Evolutionary conservation across 2,113 vertebrate species (phyloP).

Genomic region (Oreochromis niloticus): DNA sequence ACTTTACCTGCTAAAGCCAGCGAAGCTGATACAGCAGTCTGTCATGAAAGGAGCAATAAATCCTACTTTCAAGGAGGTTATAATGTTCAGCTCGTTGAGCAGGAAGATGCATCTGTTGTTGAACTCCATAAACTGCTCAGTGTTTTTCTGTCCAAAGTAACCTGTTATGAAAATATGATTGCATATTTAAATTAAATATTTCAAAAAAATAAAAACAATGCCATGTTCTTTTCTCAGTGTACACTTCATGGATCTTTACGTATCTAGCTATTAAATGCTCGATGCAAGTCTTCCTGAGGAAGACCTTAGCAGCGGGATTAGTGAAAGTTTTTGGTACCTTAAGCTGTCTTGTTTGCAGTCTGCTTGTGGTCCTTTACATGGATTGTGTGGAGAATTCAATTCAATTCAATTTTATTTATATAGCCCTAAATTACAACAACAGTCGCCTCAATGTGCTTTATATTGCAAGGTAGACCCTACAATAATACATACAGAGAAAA

Average conservation of each 20-base stretch:
- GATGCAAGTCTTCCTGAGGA: accelerated
- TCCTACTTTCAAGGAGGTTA: not conserved
- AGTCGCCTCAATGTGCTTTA: accelerated
- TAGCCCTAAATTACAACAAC: not conserved
- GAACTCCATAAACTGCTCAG: accelerated
- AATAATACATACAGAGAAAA: not conserved
- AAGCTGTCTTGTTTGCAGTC: not conserved
- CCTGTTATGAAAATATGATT: not conserved
- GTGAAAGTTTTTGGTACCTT: accelerated
- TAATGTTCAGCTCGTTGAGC: not conserved
- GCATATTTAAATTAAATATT: not conserved
- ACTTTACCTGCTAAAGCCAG: not conserved
- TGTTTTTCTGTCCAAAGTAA: not conserved
- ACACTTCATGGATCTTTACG: accelerated
- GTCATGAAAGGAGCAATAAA: not conserved
- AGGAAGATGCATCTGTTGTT: not conserved
- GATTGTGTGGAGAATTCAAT: not conserved
- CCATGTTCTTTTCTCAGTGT: not conserved
- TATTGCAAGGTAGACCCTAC: accelerated
- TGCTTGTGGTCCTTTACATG: not conserved
- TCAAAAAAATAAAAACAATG: not conserved
- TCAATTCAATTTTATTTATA: not conserved
- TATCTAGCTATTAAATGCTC: not conserved
- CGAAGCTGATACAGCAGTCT: not conserved
- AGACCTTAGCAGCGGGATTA: not conserved